Percentiles rank a stretch among this genome's conserved stretches.
Conservation (phyloP, 2,113 vertebrate species). For the Lanius ludovicianus region DNA sequence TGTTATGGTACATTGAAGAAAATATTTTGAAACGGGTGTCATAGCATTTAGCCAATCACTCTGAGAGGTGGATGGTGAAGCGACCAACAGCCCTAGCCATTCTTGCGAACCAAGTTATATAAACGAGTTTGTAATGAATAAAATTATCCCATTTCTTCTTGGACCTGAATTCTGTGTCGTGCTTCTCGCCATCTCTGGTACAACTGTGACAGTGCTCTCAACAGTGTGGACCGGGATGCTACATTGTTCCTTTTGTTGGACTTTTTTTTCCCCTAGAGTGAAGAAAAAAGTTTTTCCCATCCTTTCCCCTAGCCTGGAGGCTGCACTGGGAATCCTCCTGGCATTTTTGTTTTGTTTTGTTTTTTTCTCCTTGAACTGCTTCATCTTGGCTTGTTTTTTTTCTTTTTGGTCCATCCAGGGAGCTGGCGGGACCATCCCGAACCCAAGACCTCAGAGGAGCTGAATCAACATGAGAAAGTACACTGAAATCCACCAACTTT, state of each 20-base stretch:
- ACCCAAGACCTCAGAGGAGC: background rate
- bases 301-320: background rate
- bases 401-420: background rate
- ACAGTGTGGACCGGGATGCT: background rate
- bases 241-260: background rate
- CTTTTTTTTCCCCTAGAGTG: background rate
- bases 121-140: too few relatives aligned
- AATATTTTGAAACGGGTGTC: too few relatives aligned
- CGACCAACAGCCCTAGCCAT: too few relatives aligned
- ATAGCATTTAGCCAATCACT: too few relatives aligned
- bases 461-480: background rate
- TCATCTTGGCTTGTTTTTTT: background rate
- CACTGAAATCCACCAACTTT: background rate
- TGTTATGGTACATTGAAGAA: too few relatives aligned
- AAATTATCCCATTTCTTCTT: too few relatives aligned
- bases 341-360: background rate
- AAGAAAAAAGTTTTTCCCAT: background rate
- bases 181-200: too few relatives aligned
- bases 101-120: too few relatives aligned
- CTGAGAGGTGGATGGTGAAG: too few relatives aligned
- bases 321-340: background rate
- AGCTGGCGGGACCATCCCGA: fast-evolving
- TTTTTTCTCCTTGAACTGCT: background rate
- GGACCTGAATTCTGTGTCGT: too few relatives aligned
- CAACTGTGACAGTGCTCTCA: too few relatives aligned